phyloP scores from a whole-genome alignment of 2,797 vertebrate species.

The Sebastes hubbsi region DNA sequence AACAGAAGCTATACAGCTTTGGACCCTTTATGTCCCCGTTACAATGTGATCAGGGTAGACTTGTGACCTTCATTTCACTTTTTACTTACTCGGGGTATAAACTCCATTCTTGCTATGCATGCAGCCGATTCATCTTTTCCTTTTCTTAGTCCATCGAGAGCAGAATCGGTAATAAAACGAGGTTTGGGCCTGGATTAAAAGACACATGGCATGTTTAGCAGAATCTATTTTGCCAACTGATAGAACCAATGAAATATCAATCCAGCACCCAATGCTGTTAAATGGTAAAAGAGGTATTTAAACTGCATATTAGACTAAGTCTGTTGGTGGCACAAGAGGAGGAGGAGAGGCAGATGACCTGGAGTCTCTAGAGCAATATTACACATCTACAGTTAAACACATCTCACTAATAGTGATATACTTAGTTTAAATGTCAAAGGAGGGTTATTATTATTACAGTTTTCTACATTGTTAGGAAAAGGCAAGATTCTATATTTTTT shows the following conservation, averaged over 20 bases:
- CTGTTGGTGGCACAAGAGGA: slow-evolving; percentile 6
- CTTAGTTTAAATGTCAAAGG: slow-evolving; percentile 50
- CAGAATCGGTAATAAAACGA: background rate
- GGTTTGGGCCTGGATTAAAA: background rate
- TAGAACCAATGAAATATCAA: slow-evolving; percentile 17
- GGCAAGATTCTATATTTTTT: slow-evolving; percentile 23
- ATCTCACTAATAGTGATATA: slow-evolving; percentile 42
- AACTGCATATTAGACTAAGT: slow-evolving; percentile 12
- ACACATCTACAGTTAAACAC: slow-evolving; percentile 43
- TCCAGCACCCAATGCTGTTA: background rate
- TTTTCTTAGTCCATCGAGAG: background rate
- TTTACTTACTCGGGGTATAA: background rate
- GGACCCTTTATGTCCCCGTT: background rate
- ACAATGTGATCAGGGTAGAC: slow-evolving; percentile 10
- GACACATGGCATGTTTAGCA: slow-evolving; percentile 3
- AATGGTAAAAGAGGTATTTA: slow-evolving; percentile 6
- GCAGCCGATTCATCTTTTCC: background rate
- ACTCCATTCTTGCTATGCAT: background rate
- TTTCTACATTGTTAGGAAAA: slow-evolving; percentile 47
- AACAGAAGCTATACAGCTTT: background rate
- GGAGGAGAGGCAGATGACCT: slow-evolving; percentile 9
- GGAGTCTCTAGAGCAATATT: slow-evolving; percentile 34
- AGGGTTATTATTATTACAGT: slow-evolving; percentile 42
- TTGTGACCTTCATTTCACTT: slow-evolving; percentile 16
- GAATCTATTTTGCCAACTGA: background rate